Evolutionary conservation across 1,140 invertebrate genomes (phyloP), one percentile per base, ranked within the genome.

Genomic region (Penaeus indicus): DNA sequence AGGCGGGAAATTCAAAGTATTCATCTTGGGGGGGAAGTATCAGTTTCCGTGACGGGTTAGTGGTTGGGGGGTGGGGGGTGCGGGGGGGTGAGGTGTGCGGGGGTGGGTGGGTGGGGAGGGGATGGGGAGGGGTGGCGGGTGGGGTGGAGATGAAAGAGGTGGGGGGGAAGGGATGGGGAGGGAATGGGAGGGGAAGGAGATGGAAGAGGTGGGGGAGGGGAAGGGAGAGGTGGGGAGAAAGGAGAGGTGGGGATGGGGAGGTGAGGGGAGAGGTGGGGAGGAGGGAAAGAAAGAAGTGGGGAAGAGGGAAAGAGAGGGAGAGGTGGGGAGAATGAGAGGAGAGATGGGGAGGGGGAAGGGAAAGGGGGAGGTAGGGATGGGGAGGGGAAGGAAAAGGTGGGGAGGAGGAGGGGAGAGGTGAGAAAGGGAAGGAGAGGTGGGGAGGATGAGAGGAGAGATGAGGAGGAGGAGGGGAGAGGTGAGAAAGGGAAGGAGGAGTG

Each of bases 1-100:
- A 84, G 67, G 81, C 54, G 86, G 80, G 86, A 84, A 88, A 84
- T 88, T 77, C 80, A 84, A 77, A 78, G 80, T 75, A 88, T 88
- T 88, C 86, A 88, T 88, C 86, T 84, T 84, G 62, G 62, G 79
- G 62, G 79, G 54, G 54, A 87, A 61, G 85, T 81, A 87, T 87
- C 85, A 79, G 32, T 81, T 81, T 75, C 85, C 42, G 78, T 72
- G 85, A 69, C 78, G 85, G 38, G 54, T 19, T 11, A 3, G 75
- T 22, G 47, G 32, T 27, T n/a, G 60, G 22, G 38, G 3, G 38
- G 32, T 25, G 72, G 47, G 4, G 19, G 0, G 27, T 11, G 22
- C 21, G 47, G 27, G 22, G 38, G 3, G 38, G 32, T 25, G 72
- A 25, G 4, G 19, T 3, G 27, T 11, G 22, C 21, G 47, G 27